Conservation (phyloP, 1,140 invertebrate species). For the Atta cephalotes region DNA sequence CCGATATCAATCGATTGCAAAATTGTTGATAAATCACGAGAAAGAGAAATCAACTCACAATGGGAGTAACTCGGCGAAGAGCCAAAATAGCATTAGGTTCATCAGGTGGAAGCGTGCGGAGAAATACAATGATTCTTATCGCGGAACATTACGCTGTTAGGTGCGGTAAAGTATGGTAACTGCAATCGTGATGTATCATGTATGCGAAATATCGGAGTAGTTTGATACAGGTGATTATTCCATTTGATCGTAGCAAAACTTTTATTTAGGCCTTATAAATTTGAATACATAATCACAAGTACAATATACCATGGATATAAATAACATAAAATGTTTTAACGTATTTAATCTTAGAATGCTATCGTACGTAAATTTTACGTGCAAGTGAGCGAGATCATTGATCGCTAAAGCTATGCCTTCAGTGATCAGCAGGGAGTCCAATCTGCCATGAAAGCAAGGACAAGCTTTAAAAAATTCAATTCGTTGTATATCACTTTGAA, state of each 20-base stretch:
- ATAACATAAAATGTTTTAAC: constrained; percentile 17
- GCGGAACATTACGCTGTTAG: background rate
- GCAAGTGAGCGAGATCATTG: no score
- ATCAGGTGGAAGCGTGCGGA: constrained; percentile 19
- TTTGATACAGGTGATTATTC: background rate
- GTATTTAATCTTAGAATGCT: background rate
- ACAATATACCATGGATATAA: constrained; percentile 18
- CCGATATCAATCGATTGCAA: constrained; percentile 16
- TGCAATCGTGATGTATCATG: constrained; percentile 13
- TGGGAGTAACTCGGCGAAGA: constrained; percentile 8
- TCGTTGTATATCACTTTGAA: no score
- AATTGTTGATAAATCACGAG: constrained; percentile 21
- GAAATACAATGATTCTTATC: constrained; percentile 34
- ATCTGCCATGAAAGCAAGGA: no score
- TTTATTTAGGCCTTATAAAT: constrained; percentile 24
- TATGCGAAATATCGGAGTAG: background rate
- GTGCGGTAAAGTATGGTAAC: background rate
- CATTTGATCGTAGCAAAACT: constrained; percentile 4
- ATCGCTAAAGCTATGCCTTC: no score
- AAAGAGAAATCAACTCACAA: constrained; percentile 17
- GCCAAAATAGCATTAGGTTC: constrained; percentile 16
- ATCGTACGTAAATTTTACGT: no score
- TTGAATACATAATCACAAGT: constrained; percentile 13
- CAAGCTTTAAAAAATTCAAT: no score
- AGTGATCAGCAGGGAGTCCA: no score